Base-by-base conservation (phyloP, 2,888 invertebrate species). In the Hydrotaea diabolus region DNA sequence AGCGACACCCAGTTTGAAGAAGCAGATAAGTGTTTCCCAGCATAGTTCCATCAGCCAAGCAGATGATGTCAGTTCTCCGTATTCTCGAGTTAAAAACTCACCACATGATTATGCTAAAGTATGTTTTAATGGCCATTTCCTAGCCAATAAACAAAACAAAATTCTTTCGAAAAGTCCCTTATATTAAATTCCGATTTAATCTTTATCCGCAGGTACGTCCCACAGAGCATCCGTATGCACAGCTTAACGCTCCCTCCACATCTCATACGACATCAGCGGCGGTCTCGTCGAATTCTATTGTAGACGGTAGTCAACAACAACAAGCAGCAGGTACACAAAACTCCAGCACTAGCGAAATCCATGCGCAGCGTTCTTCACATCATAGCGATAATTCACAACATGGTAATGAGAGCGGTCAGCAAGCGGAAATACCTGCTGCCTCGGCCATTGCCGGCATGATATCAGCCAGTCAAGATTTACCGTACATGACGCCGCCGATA, bases 401-500 rank as follows among this genome's bases (percentile, higher is more conserved):
- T 57, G 76, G 86, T 0, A 88, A 87, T 74, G 90, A 89, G 53
- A 85, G 86, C 3, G 77, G 80, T 17, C 85, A 85, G 13, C 87
- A 85, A 8, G 94, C 89, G 43, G 95, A 96, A 89, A 97, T 97
- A 90, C 96, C 96, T 36, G 97, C 97, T n/a, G 96, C 96, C 9
- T 95, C 96, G 69, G 97, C 97, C 7, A 97, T 97, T 88, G 95
- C 96, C 79, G 97, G 97, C 15, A 95, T 96, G 89, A 94, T 97
- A 87, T 96, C 97, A 49, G 97, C 97, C 53, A 97, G 96, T 91
- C 96, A 96, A 91, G 97, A 97, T 91, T 93, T 97, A 89, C 97
- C 97, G 0, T 97, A 97, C 91, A 97, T 97, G 95, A 97, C 97
- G 11, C 97, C 97, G 71, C 97, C 96, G 87, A 92, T 96, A 90